Percentiles rank a stretch among this genome's conserved stretches.
These are phyloP conservation scores for Mormyrops attenuatus DNA, from an alignment of 2,797 vertebrate genomes.

Conservation along the genomic window DNA sequence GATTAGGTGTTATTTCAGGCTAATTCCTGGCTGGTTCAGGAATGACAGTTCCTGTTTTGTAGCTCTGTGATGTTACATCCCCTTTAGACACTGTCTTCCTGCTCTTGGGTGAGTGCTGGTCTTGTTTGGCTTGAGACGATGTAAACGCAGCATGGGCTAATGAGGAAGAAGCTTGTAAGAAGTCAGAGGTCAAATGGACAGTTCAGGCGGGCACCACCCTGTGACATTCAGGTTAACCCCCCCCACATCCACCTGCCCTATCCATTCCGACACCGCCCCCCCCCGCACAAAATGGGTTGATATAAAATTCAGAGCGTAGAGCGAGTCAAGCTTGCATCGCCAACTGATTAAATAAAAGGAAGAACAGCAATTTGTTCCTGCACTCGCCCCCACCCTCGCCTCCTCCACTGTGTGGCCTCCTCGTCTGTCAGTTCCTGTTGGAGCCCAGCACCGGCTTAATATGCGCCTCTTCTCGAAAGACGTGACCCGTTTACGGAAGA, in stretches of 20 bases:
- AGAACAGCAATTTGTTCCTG: background rate
- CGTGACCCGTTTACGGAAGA: background rate
- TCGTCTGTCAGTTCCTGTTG: background rate
- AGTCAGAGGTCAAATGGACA: background rate
- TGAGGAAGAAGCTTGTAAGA: background rate
- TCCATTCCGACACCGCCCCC: background rate
- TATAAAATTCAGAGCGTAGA: background rate
- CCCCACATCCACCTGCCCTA: background rate
- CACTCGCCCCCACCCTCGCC: background rate
- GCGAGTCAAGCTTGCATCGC: background rate
- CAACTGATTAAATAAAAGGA: conserved; percentile 1
- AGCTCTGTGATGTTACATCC: background rate
- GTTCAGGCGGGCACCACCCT: background rate
- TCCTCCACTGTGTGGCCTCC: background rate
- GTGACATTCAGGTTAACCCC: background rate
- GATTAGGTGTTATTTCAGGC: background rate
- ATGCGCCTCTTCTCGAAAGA: background rate
- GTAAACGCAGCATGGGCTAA: background rate
- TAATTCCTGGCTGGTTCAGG: background rate
- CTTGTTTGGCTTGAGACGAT: background rate
- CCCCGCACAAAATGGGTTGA: background rate
- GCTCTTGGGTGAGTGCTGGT: background rate
- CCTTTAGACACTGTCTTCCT: background rate
- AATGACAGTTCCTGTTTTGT: background rate
- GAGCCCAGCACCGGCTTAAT: background rate